Conservation (phyloP, 1,140 invertebrate species). For the Pachypsylla venusta region DNA sequence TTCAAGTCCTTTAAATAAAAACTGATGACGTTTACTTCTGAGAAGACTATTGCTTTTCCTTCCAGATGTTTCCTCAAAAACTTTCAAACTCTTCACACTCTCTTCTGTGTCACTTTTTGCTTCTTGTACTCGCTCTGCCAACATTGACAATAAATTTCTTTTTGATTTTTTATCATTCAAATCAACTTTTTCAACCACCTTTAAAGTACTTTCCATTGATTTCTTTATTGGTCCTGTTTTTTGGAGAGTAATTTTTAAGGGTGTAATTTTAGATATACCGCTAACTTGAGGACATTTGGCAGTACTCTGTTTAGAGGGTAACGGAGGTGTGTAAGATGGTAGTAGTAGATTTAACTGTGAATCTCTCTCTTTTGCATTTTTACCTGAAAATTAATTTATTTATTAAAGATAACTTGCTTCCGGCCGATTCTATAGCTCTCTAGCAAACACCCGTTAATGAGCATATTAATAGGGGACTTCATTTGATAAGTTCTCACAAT, state of each 20-base stretch:
- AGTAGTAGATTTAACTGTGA: neutral
- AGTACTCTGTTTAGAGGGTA: neutral
- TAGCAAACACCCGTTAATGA: neutral
- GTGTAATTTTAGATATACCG: neutral
- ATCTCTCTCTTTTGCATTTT: neutral
- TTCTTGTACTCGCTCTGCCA: constrained; percentile 5
- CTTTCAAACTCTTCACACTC: neutral
- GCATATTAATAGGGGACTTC: neutral
- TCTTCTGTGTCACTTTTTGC: neutral
- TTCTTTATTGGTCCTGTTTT: neutral
- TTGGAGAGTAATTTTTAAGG: neutral
- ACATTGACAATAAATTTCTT: neutral
- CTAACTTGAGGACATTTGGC: neutral
- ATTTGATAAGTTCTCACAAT: neutral
- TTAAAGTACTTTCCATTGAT: too few relatives aligned
- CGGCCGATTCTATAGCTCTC: neutral
- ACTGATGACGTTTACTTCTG: neutral
- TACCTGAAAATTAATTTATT: neutral
- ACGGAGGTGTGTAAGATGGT: neutral
- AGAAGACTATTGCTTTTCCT: neutral
- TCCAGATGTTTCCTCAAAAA: neutral
- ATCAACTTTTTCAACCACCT: too few relatives aligned
- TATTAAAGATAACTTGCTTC: neutral
- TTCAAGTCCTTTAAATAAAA: neutral
- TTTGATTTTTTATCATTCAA: neutral